Percentiles rank a stretch among this genome's conserved stretches.
Conservation (phyloP, 2,113 vertebrate genomes). For the Chrysochloris asiatica region DNA sequence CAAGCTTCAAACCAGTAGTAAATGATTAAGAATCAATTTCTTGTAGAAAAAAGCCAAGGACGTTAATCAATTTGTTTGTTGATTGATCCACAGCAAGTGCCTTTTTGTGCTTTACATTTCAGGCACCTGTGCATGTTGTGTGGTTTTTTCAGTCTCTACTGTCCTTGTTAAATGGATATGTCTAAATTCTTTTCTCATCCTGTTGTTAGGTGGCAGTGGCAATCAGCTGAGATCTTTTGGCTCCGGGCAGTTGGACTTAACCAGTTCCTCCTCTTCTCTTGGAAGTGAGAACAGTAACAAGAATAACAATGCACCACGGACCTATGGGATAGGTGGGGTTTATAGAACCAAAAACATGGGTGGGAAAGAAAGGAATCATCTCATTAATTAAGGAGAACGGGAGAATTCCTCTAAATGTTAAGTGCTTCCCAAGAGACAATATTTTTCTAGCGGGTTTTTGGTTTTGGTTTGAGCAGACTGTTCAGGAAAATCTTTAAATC, state of each 20-base stretch:
- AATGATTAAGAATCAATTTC: background rate
- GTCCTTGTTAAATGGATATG: conserved; percentile 17
- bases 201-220: conserved; percentile 64
- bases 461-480: background rate
- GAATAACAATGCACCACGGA: conserved; percentile 74
- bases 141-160: background rate
- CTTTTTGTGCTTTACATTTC: conserved; percentile 5
- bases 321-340: conserved; percentile 74
- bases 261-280: conserved; percentile 75
- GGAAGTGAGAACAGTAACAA: conserved; percentile 76
- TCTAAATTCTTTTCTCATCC: conserved; percentile 72
- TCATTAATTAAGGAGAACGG: conserved; percentile 30
- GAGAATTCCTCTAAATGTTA: background rate
- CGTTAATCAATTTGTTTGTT: background rate
- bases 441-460: background rate
- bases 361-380: background rate
- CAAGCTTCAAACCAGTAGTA: background rate
- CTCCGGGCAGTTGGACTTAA: conserved; percentile 69
- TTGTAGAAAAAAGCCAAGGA: background rate
- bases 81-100: background rate
- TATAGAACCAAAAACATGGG: conserved; percentile 23
- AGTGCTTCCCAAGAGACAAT: background rate
- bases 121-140: background rate
- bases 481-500: conserved; percentile 4
- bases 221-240: conserved; percentile 70